phyloP scores from a whole-genome alignment of 1,140 invertebrate species.

The Heliconius melpomene region DNA sequence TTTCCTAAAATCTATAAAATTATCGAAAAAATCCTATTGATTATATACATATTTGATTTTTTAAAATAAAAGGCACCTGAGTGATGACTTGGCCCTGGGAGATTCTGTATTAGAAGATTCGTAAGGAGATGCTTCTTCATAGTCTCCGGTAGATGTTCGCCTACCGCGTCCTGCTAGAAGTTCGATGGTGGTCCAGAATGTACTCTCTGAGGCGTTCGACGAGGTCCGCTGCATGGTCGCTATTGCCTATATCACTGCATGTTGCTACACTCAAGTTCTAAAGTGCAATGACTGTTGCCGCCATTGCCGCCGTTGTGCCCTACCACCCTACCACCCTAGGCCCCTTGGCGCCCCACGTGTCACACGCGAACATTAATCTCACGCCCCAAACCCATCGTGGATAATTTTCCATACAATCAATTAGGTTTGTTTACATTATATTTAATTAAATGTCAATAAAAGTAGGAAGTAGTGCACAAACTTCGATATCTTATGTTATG shows the following conservation, averaged over 20 bases:
- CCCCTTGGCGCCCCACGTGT: conserved; percentile 57
- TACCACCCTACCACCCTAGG: conserved; percentile 50
- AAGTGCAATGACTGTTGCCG: conserved; percentile 76
- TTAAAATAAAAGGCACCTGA: conserved; percentile 53
- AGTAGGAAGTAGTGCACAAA: not conserved
- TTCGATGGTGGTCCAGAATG: conserved; percentile 80
- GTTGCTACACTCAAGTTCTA: conserved; percentile 56
- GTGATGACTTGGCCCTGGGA: conserved; percentile 53
- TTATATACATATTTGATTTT: not conserved
- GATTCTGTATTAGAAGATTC: conserved; percentile 41
- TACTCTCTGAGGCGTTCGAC: conserved; percentile 70
- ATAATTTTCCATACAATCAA: conserved; percentile 54
- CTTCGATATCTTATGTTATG: too few species aligned
- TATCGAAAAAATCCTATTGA: not conserved
- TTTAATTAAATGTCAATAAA: conserved; percentile 36
- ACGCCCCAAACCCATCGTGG: conserved; percentile 59
- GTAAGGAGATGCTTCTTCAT: conserved; percentile 48
- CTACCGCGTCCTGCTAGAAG: conserved; percentile 72
- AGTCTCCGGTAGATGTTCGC: conserved; percentile 60
- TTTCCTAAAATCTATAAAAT: not conserved
- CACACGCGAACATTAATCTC: conserved; percentile 77
- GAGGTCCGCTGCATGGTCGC: conserved; percentile 66
- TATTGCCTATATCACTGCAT: conserved; percentile 47
- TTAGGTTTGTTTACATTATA: conserved; percentile 53
- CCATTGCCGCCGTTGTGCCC: conserved; percentile 54